Evolutionary conservation across 2,113 vertebrate species (phyloP).

Genomic region (Nestor notabilis): DNA sequence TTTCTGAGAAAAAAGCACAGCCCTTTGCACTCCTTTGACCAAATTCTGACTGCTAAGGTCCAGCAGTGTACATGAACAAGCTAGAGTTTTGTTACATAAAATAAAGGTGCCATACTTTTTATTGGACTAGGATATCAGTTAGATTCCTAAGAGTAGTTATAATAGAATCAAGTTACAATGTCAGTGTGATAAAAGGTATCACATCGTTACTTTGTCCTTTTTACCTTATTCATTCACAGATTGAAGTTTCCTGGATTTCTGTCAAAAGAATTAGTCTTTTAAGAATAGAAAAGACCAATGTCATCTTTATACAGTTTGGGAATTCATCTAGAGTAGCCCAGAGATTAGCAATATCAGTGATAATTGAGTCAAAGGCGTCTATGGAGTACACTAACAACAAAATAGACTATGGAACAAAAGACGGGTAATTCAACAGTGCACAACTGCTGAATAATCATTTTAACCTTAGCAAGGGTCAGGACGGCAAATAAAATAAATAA

Average conservation of each 20-base stretch:
- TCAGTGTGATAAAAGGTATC: conserved; percentile 59
- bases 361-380: conserved; percentile 47
- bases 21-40: background rate
- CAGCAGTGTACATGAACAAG: background rate
- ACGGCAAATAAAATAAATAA: conserved; percentile 48
- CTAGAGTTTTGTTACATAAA: conserved; percentile 39
- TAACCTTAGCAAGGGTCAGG: conserved; percentile 33
- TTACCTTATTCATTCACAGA: conserved; percentile 67
- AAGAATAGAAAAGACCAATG: conserved; percentile 44
- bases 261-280: conserved; percentile 52
- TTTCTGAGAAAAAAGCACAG: background rate
- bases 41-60: conserved; percentile 4
- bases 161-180: conserved; percentile 34
- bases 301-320: conserved; percentile 53
- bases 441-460: conserved; percentile 49
- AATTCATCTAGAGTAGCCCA: conserved; percentile 43
- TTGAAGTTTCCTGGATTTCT: conserved; percentile 67
- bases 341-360: conserved; percentile 51
- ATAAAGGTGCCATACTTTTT: conserved; percentile 39
- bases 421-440: background rate
- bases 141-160: conserved; percentile 7
- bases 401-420: conserved; percentile 38
- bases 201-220: conserved; percentile 11
- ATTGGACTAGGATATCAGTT: background rate
- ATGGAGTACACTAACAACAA: conserved; percentile 16